Evolutionary conservation across 2,113 vertebrate genomes (phyloP).

Genomic region (Mugil cephalus): DNA sequence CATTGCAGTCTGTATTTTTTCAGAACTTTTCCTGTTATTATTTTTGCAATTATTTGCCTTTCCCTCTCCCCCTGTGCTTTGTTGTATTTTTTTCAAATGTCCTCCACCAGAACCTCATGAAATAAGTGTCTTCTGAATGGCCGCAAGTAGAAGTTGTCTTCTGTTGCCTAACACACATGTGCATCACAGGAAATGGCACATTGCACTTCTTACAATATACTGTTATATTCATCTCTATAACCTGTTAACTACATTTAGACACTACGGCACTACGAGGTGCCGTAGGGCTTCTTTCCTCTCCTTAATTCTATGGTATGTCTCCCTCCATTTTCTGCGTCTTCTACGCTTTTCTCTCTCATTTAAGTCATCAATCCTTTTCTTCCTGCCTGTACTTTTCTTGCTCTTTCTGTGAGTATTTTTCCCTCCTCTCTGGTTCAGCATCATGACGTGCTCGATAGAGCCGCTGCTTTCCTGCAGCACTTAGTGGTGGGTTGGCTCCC

Average conservation of each 20-base stretch:
- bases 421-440: slow-evolving; percentile 11
- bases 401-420: slow-evolving; percentile 7
- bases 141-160: too few species aligned
- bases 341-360: not conserved
- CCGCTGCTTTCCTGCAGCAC: slow-evolving; percentile 14
- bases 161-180: too few species aligned
- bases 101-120: not conserved
- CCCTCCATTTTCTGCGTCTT: not conserved
- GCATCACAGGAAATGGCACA: too few species aligned
- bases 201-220: too few species aligned
- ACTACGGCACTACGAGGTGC: too few species aligned
- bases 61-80: not conserved
- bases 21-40: not conserved
- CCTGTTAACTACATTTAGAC: too few species aligned
- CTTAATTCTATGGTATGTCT: not conserved
- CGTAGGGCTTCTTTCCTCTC: slow-evolving; percentile 1
- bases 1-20: not conserved
- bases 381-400: not conserved
- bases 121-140: not conserved
- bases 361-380: not conserved
- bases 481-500: not conserved
- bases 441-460: not conserved
- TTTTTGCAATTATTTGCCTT: not conserved
- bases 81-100: not conserved
- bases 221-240: too few species aligned